phyloP scores from a whole-genome alignment of 2,113 vertebrate genomes.

The Egretta garzetta region DNA sequence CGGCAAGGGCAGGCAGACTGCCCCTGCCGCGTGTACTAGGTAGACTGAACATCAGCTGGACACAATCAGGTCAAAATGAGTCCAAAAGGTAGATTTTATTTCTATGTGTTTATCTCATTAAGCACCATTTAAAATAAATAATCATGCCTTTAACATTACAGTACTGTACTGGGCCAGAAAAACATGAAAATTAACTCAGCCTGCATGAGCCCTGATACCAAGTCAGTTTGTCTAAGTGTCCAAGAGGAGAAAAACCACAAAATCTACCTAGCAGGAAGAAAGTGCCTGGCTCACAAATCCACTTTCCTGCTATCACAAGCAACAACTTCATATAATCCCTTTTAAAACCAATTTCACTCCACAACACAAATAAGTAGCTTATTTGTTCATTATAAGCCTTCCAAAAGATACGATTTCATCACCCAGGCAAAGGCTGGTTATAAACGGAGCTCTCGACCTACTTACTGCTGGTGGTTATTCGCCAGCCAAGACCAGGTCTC shows the following conservation, averaged over 20 bases:
- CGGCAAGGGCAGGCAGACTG: background rate
- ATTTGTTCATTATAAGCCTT: conserved; percentile 1
- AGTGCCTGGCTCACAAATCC: background rate
- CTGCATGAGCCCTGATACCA: background rate
- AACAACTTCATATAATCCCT: background rate
- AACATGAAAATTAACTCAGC: background rate
- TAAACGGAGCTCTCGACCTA: background rate
- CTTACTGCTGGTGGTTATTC: background rate
- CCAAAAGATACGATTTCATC: background rate
- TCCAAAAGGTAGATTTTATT: background rate
- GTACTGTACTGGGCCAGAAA: background rate
- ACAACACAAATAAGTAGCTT: background rate
- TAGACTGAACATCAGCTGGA: background rate
- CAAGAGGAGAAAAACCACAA: background rate
- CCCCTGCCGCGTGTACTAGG: background rate
- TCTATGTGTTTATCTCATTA: background rate
- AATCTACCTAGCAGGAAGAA: background rate
- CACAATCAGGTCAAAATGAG: background rate
- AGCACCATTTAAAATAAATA: background rate
- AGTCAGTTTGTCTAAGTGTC: background rate
- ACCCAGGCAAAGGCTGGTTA: background rate
- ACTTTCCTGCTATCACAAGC: background rate
- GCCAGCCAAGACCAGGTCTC: background rate
- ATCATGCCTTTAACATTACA: background rate
- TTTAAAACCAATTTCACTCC: conserved; percentile 9